phyloP scores from a whole-genome alignment of 2,888 invertebrate species.

The Stenotaenia linearis region DNA sequence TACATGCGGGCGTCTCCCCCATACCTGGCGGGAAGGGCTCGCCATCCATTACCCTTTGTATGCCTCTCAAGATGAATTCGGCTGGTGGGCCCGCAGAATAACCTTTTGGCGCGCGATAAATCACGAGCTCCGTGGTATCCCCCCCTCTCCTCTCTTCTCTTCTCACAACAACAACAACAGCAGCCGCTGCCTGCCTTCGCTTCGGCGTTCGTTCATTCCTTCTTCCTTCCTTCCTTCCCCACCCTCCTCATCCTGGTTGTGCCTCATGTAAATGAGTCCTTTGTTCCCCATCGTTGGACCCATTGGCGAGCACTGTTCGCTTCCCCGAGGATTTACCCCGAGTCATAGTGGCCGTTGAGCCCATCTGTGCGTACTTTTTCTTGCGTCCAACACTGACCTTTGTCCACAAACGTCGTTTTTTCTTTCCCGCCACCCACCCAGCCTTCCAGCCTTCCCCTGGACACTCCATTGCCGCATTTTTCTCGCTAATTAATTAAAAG shows the following conservation, averaged over 20 bases:
- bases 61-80: constrained; percentile 26
- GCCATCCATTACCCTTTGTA: constrained; percentile 26
- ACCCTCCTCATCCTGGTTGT: constrained; percentile 22
- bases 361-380: neutral
- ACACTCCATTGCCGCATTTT: neutral
- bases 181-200: constrained; percentile 17
- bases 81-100: constrained; percentile 26
- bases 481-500: constrained; percentile 17
- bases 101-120: constrained; percentile 26
- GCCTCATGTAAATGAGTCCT: constrained; percentile 24
- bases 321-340: constrained; percentile 6
- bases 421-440: neutral
- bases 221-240: constrained; percentile 23
- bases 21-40: constrained; percentile 26
- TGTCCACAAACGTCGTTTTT: neutral
- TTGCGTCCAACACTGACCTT: neutral
- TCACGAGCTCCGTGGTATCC: constrained; percentile 24
- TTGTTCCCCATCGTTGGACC: constrained; percentile 13
- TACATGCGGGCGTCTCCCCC: constrained; percentile 26
- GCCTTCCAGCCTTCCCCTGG: neutral
- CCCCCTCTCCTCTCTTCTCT: neutral
- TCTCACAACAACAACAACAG: constrained; percentile 19
- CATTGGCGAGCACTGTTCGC: neutral
- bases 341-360: constrained; percentile 11
- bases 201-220: constrained; percentile 21